Base-by-base conservation (phyloP, 2,113 vertebrate genomes). In the Ophthalmolycus amberensis region DNA sequence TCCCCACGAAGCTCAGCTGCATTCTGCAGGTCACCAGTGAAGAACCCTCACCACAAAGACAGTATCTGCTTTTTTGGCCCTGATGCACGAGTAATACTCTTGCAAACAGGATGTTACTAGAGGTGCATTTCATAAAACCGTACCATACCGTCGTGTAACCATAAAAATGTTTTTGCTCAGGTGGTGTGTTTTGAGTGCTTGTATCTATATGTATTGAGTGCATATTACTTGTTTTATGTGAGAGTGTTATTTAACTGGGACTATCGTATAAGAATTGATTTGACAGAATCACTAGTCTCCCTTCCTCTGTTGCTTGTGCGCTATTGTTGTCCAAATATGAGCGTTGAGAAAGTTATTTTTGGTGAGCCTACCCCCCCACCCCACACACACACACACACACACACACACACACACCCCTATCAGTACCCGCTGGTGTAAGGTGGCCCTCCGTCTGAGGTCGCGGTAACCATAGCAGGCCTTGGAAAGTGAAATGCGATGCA, bases 401-500 rank as follows among this genome's bases (percentile, higher is more conserved):
- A 46, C 44, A 46, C 14, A 46, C 14, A 46, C 15, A 46, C n/a
- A 52, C 20, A n/a, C 5, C 25, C 12, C 56, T 59, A 59, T 27
- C 56, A 59, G 56, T 59, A 59, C 56, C 50, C 6, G 1, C 16
- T 59, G 42, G 82, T 87, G 79, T 85, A 91, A 64, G 22, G 75
- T 94, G 91, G 90, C 94, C 89, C 90, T 91, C 89, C 80, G 93
- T 93, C 91, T 92, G 93, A 94, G 91, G 93, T 90, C 82, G 86
- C 80, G 90, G 95, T 95, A 94, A 95, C 95, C 91, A 92, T 95
- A 95, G 95, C 90, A 93, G 90, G 83, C 90, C 90, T 94, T 94
- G 94, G 95, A 95, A 95, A 95, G 94, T 95, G 95, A 95, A 95
- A 95, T 93, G 89, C 12, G 94, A 95, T 88, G 89, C 92, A 82